Evolutionary conservation across 2,888 invertebrate genomes (phyloP).

Genomic region (Drosophila anceps): DNA sequence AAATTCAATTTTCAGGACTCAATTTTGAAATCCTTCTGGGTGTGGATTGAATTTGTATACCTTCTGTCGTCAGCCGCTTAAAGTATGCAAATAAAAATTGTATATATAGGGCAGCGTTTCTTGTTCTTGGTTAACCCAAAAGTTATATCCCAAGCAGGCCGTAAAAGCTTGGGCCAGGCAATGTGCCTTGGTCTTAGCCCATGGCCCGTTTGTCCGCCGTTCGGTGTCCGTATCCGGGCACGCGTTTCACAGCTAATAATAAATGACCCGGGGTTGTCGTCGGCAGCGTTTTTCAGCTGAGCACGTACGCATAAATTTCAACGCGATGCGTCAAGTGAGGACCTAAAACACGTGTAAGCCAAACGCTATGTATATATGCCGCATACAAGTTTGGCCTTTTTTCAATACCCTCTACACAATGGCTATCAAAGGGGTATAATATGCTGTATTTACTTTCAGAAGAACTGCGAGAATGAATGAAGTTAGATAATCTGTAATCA

Average conservation of each 20-base stretch:
- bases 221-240: constrained; percentile 31
- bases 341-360: constrained; percentile 48
- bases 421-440: not conserved
- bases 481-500: not conserved
- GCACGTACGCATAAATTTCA: constrained; percentile 77
- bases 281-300: constrained; percentile 54
- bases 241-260: constrained; percentile 78
- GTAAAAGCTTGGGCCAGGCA: constrained; percentile 6
- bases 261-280: constrained; percentile 73
- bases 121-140: constrained; percentile 27
- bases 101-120: constrained; percentile 45
- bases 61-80: constrained; percentile 8
- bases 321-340: constrained; percentile 41
- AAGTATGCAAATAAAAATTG: constrained; percentile 50
- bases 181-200: not conserved
- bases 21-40: not conserved
- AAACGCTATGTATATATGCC: constrained; percentile 1
- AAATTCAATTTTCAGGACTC: constrained; percentile 3
- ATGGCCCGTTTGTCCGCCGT: not conserved
- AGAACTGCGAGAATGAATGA: not conserved
- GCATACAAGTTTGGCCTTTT: constrained; percentile 18
- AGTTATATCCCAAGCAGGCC: constrained; percentile 30
- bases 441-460: not conserved
- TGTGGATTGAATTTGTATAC: constrained; percentile 12
- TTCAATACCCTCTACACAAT: constrained; percentile 1